These are phyloP conservation scores for Eulithis prunata DNA, from an alignment of 2,888 invertebrate genomes.

Conservation along the genomic window DNA sequence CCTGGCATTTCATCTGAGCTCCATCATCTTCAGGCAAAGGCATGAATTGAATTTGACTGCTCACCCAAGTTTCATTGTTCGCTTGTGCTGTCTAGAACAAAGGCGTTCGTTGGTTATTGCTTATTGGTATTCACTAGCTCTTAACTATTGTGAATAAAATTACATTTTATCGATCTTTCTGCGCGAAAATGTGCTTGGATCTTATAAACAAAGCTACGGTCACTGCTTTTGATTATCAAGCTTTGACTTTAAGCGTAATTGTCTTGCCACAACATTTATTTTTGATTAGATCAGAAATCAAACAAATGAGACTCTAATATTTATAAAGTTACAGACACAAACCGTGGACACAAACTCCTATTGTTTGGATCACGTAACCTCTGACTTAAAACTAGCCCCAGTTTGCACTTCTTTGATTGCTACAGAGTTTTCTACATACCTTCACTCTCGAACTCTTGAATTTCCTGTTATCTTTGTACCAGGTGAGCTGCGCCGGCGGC, in stretches of 20 bases:
- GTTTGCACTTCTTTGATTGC: no score
- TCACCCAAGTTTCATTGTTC: conserved; percentile 88
- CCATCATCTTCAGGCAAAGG: conserved; percentile 94
- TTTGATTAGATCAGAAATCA: no score
- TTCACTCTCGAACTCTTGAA: conserved; percentile 87
- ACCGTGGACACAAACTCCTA: not conserved
- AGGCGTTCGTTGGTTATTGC: conserved; percentile 19
- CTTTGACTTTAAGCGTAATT: no score
- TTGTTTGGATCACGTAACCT: no score
- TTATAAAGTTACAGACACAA: no score
- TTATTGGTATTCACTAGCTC: not conserved
- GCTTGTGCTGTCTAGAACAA: conserved; percentile 84
- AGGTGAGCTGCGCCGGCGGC: conserved; percentile 92
- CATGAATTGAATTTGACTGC: conserved; percentile 91
- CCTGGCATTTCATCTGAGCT: conserved; percentile 92
- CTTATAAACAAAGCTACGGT: no score
- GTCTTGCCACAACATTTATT: no score
- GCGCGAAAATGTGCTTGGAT: no score
- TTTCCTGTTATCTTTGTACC: conserved; percentile 92
- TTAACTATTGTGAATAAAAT: no score
- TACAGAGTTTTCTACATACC: conserved; percentile 71
- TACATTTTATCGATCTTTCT: no score
- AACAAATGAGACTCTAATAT: no score
- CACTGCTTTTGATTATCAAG: no score
- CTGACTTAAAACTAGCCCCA: not conserved